Conservation (phyloP, 2,888 invertebrate species). For the Silvanus unidentatus region DNA sequence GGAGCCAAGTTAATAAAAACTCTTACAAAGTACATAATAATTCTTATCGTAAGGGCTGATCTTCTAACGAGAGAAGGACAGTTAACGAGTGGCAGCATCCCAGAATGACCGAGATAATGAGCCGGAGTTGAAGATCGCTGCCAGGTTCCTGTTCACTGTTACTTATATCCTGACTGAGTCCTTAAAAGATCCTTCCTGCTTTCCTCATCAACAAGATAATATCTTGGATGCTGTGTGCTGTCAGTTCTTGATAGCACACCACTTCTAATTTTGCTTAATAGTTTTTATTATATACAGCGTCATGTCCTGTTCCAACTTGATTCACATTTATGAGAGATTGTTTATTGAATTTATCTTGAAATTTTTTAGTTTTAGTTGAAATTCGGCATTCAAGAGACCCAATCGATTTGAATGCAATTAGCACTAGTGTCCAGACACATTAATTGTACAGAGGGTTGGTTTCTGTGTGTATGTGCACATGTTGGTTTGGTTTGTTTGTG, state of each 20-base stretch:
- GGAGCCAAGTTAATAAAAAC: constrained; percentile 28
- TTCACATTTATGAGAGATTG: too few relatives aligned
- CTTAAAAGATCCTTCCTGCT: constrained; percentile 24
- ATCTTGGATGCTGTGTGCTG: constrained; percentile 23
- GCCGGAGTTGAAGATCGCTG: constrained; percentile 22
- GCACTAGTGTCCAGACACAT: too few relatives aligned
- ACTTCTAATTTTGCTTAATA: constrained; percentile 28
- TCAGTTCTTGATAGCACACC: constrained; percentile 21
- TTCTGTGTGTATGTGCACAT: too few relatives aligned
- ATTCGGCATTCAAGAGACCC: too few relatives aligned
- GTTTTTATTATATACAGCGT: constrained; percentile 17
- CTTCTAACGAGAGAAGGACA: constrained; percentile 27
- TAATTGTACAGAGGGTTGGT: too few relatives aligned
- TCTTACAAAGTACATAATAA: constrained; percentile 23
- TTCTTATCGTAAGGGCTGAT: constrained; percentile 23
- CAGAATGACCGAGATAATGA: constrained; percentile 33
- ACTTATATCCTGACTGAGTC: constrained; percentile 25
- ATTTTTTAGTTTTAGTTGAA: too few relatives aligned
- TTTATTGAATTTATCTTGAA: too few relatives aligned
- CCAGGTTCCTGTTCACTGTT: constrained; percentile 21
- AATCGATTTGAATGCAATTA: too few relatives aligned
- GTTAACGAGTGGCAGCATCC: constrained; percentile 28
- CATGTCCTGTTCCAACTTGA: too few relatives aligned
- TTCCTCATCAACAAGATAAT: constrained; percentile 28
- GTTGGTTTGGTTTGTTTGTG: too few relatives aligned